Conservation (phyloP, 2,888 invertebrate species). For the Drosophila prostipennis region DNA sequence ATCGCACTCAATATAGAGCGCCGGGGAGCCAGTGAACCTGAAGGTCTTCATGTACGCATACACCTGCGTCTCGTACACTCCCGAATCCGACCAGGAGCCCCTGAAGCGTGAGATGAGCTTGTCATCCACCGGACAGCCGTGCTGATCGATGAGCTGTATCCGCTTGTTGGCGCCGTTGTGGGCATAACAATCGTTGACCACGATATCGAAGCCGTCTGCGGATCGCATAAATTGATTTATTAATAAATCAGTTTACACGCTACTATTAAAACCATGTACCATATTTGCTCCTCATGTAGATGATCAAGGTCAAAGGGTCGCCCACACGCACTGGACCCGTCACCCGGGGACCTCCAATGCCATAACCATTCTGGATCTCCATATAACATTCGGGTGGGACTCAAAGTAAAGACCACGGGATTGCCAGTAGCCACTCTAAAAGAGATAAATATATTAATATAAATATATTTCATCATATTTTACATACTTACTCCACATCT, state of each 20-base stretch:
- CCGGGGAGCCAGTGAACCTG: constrained; percentile 96
- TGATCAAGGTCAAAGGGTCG: constrained; percentile 95
- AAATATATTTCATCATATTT: no score
- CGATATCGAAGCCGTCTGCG: constrained; percentile 96
- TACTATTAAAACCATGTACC: constrained; percentile 86
- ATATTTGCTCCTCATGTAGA: constrained; percentile 97
- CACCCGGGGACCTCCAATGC: constrained; percentile 92
- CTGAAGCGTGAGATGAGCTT: constrained; percentile 96
- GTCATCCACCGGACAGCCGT: constrained; percentile 96
- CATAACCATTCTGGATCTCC: constrained; percentile 97
- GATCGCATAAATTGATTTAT: neutral
- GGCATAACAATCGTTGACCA: constrained; percentile 96
- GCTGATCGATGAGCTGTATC: constrained; percentile 96
- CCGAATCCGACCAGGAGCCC: constrained; percentile 96
- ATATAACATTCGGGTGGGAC: constrained; percentile 98
- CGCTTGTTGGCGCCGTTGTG: constrained; percentile 97
- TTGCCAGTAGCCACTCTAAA: constrained; percentile 95
- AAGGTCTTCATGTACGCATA: constrained; percentile 97
- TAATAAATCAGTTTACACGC: neutral
- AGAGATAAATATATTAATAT: no score
- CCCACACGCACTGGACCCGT: constrained; percentile 96
- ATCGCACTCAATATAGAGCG: constrained; percentile 96
- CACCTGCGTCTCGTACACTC: constrained; percentile 96
- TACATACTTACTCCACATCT: constrained; percentile 93
- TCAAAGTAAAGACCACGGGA: constrained; percentile 95